A percentile compares a stretch with the other conserved stretches of the same genome.
Evolutionary conservation across 1,140 invertebrate genomes (phyloP).

Genomic region (Drosophila tsacasi): DNA sequence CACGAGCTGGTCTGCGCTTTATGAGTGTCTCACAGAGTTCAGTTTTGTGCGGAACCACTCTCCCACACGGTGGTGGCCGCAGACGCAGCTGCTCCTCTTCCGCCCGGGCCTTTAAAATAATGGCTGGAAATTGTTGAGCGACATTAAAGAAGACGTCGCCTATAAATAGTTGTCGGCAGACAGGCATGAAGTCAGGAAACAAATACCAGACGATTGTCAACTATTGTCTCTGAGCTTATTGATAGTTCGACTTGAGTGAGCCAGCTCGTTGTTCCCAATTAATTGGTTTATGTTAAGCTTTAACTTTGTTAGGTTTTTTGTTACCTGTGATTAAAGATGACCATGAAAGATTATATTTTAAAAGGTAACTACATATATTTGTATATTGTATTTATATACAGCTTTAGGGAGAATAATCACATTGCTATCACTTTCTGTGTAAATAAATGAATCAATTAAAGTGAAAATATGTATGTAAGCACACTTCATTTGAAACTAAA

Average conservation of each 20-base stretch:
- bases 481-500: background rate
- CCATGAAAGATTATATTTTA: too few species aligned
- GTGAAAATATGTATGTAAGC: background rate
- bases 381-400: too few species aligned
- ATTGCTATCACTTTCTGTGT: background rate
- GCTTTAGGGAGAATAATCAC: background rate
- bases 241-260: constrained; percentile 15
- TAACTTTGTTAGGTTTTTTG: constrained; percentile 7
- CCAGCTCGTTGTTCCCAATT: constrained; percentile 11
- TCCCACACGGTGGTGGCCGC: constrained; percentile 6
- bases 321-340: background rate
- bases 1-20: constrained; percentile 9
- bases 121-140: constrained; percentile 47
- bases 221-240: constrained; percentile 18
- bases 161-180: constrained; percentile 48
- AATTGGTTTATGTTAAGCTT: constrained; percentile 7
- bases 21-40: constrained; percentile 11
- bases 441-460: background rate
- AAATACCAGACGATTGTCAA: constrained; percentile 59
- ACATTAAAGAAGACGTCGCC: constrained; percentile 35
- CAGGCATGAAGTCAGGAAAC: constrained; percentile 52
- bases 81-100: constrained; percentile 27
- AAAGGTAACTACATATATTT: too few species aligned
- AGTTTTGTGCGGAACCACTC: constrained; percentile 8
- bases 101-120: constrained; percentile 45